These are phyloP conservation scores for Ochotona curzoniae DNA, from an alignment of 2,113 vertebrate species.

Conservation along the genomic window DNA sequence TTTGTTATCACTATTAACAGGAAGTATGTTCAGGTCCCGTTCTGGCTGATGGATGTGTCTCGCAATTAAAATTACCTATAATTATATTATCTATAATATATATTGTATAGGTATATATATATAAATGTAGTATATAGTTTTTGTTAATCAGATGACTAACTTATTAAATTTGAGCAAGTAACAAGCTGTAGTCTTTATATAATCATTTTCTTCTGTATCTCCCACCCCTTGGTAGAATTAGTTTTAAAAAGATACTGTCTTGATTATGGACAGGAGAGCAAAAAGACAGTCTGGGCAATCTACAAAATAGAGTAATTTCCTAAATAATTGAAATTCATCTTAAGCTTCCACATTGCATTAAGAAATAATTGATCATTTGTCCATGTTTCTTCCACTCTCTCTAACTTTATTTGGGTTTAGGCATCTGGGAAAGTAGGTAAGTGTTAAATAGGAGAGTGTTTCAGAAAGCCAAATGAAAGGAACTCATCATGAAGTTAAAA, in stretches of 20 bases:
- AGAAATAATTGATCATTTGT: constrained; percentile 20
- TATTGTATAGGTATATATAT: not conserved
- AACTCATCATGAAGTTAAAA: not conserved
- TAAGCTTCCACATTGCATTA: not conserved
- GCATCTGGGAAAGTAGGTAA: not conserved
- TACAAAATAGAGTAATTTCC: not conserved
- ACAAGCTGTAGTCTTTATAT: not conserved
- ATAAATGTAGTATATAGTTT: not conserved
- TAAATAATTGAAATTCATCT: constrained; percentile 11
- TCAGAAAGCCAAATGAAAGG: constrained; percentile 31
- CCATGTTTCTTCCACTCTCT: constrained; percentile 1
- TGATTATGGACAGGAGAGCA: not conserved
- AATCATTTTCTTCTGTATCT: not conserved
- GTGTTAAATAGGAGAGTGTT: not conserved
- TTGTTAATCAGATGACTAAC: not conserved
- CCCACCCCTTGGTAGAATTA: not conserved
- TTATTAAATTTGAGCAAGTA: not conserved
- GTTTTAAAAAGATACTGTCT: constrained; percentile 31
- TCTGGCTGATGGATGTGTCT: not conserved
- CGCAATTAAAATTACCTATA: constrained; percentile 18
- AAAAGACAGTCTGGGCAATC: not conserved
- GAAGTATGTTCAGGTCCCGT: not conserved
- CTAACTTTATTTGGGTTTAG: not conserved
- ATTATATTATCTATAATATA: not conserved
- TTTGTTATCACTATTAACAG: not conserved